Conservation (phyloP, 1,140 invertebrate species). For the Philopotamus ludificatus region DNA sequence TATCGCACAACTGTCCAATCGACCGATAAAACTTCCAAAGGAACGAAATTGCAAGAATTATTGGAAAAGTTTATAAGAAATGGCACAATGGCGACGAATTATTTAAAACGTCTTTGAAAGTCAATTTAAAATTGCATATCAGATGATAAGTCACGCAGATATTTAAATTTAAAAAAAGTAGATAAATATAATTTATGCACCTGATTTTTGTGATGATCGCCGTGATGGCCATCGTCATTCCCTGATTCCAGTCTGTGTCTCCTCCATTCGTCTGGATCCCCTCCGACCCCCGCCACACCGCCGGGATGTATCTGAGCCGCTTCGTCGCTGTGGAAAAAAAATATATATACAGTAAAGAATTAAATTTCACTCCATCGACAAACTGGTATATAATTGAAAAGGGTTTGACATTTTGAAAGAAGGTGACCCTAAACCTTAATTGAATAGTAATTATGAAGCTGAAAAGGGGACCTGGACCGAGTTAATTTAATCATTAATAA, state of each 20-base stretch:
- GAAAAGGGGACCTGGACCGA: too few species aligned
- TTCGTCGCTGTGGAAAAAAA: slow-evolving; percentile 36
- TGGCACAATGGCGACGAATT: neutral
- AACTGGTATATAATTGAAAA: too few species aligned
- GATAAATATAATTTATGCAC: slow-evolving; percentile 6
- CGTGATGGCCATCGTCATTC: slow-evolving; percentile 34
- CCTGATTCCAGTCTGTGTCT: slow-evolving; percentile 36
- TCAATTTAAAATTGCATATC: slow-evolving; percentile 19
- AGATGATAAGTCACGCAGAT: neutral
- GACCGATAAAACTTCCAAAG: slow-evolving; percentile 14
- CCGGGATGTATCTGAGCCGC: slow-evolving; percentile 37
- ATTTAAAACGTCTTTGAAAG: slow-evolving; percentile 1
- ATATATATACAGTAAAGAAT: neutral
- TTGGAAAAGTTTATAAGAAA: slow-evolving; percentile 18
- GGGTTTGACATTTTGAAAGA: too few species aligned
- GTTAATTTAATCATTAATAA: too few species aligned
- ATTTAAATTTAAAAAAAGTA: neutral
- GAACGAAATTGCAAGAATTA: slow-evolving; percentile 20
- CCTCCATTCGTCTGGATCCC: slow-evolving; percentile 38
- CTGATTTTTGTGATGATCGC: slow-evolving; percentile 37
- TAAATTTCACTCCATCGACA: too few species aligned
- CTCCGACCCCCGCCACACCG: slow-evolving; percentile 11
- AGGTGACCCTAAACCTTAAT: too few species aligned
- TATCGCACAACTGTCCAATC: neutral
- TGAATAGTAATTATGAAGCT: too few species aligned